Percentiles rank a stretch among this genome's conserved stretches.
Conservation (phyloP, 1,140 invertebrate genomes). For the Nymphalis io region DNA sequence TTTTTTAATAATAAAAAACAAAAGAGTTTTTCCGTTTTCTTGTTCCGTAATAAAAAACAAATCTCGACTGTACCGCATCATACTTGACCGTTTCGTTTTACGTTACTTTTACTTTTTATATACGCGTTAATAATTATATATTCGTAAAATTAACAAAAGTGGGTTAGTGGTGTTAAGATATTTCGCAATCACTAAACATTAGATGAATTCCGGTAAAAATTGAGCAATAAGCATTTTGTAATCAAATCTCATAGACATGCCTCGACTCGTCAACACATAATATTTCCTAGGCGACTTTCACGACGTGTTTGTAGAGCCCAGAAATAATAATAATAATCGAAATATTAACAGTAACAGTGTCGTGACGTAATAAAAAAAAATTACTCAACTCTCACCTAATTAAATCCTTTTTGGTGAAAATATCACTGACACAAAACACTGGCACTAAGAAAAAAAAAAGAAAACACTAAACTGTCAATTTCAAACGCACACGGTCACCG, state of each 20-base stretch:
- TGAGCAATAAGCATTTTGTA: slow-evolving; percentile 38
- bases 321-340: slow-evolving; percentile 43
- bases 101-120: slow-evolving; percentile 32
- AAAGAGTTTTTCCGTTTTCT: background rate
- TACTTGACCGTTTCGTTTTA: slow-evolving; percentile 27
- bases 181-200: slow-evolving; percentile 39
- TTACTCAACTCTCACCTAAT: slow-evolving; percentile 45
- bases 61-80: slow-evolving; percentile 9
- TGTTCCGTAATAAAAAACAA: slow-evolving; percentile 1
- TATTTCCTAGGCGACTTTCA: slow-evolving; percentile 35
- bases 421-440: slow-evolving; percentile 46
- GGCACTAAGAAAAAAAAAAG: slow-evolving; percentile 44
- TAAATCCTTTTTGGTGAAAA: slow-evolving; percentile 42
- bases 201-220: slow-evolving; percentile 38
- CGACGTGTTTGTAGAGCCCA: slow-evolving; percentile 44
- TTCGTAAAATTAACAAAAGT: slow-evolving; percentile 29
- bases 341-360: slow-evolving; percentile 39
- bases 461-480: slow-evolving; percentile 49
- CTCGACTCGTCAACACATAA: background rate
- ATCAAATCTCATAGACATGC: slow-evolving; percentile 17
- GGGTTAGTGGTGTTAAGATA: slow-evolving; percentile 40
- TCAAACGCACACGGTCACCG: slow-evolving; percentile 56
- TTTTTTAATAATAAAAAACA: too few relatives aligned
- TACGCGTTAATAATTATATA: slow-evolving; percentile 33
- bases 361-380: slow-evolving; percentile 40